Percentiles rank a stretch among this genome's conserved stretches.
Conservation (phyloP, 2,113 vertebrate species). For the Potamarius usumacintae region DNA sequence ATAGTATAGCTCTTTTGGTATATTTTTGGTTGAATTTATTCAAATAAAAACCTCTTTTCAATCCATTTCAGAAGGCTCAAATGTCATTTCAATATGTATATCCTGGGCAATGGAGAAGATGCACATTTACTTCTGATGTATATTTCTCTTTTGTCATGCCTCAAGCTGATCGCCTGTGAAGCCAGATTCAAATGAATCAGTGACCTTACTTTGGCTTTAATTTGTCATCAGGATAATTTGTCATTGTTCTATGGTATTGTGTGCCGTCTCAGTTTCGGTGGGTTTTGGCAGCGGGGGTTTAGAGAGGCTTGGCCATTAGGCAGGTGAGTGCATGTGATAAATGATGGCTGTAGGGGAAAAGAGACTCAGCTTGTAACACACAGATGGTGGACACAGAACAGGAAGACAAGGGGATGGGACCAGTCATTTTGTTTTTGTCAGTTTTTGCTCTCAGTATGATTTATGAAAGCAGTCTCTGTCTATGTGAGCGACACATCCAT, state of each 20-base stretch:
- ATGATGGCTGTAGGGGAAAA: slow-evolving; percentile 33
- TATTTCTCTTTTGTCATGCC: slow-evolving; percentile 15
- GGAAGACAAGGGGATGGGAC: not conserved
- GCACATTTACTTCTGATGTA: slow-evolving; percentile 15
- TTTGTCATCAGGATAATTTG: slow-evolving; percentile 49
- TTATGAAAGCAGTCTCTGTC: not conserved
- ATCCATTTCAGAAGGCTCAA: not conserved
- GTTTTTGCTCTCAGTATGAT: not conserved
- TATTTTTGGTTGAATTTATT: not conserved
- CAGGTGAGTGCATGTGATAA: slow-evolving; percentile 50
- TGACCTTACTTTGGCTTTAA: slow-evolving; percentile 50
- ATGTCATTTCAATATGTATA: not conserved
- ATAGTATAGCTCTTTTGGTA: not conserved
- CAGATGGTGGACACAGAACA: slow-evolving; percentile 17
- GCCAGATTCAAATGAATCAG: slow-evolving; percentile 24
- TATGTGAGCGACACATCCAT: not conserved
- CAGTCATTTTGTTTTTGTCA: not conserved
- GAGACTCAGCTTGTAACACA: not conserved
- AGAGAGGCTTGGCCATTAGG: slow-evolving; percentile 31
- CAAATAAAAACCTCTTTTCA: not conserved
- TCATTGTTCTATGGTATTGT: slow-evolving; percentile 40
- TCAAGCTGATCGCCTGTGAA: slow-evolving; percentile 30
- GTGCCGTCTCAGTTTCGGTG: slow-evolving; percentile 36
- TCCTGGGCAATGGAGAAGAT: slow-evolving; percentile 4
- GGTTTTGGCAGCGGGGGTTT: slow-evolving; percentile 34